phyloP scores from a whole-genome alignment of 1,140 invertebrate species.

The Aleiodes sp. region DNA sequence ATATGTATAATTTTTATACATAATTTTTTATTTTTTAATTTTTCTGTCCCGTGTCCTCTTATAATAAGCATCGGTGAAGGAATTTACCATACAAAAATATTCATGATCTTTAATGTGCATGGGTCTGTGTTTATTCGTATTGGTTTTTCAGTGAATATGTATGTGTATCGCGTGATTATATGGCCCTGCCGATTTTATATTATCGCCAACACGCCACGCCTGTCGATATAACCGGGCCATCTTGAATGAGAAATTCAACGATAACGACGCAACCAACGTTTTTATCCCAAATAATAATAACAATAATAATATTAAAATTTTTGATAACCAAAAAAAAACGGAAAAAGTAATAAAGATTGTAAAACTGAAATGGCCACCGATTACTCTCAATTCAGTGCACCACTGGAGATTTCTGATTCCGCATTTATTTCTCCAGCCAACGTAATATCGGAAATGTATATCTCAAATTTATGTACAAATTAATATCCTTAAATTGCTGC shows the following conservation, averaged over 20 bases:
- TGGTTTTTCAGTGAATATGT: background rate
- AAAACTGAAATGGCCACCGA: too few species aligned
- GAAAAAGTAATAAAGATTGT: too few species aligned
- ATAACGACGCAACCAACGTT: background rate
- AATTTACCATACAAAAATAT: background rate
- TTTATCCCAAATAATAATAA: too few species aligned
- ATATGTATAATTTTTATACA: background rate
- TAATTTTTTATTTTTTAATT: background rate
- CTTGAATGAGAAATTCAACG: constrained; percentile 6
- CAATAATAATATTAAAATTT: too few species aligned
- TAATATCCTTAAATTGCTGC: too few species aligned
- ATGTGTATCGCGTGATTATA: constrained; percentile 30
- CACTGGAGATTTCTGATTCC: too few species aligned
- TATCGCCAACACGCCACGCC: constrained; percentile 32
- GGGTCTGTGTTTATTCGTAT: background rate
- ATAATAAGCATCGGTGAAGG: background rate
- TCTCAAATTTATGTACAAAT: too few species aligned
- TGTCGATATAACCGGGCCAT: constrained; percentile 24
- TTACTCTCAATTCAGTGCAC: too few species aligned
- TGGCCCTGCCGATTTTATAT: constrained; percentile 26
- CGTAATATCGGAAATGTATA: too few species aligned
- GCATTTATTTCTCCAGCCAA: too few species aligned
- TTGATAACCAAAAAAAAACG: too few species aligned
- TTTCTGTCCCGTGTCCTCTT: background rate
- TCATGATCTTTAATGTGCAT: background rate